Base-by-base conservation (phyloP, 2,888 invertebrate species). In the Hipparchia semele region DNA sequence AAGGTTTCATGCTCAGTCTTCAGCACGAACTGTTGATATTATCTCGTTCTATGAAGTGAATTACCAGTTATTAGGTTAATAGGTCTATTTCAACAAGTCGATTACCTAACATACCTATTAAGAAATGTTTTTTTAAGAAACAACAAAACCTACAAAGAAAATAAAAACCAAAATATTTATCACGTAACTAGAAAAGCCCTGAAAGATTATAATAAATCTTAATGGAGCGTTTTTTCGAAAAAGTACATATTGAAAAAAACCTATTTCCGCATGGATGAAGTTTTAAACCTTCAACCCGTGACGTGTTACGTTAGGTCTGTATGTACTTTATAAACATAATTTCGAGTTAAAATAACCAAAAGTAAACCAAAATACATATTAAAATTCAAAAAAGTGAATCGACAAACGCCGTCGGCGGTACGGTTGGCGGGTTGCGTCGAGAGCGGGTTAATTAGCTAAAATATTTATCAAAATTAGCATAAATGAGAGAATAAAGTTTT, bases 11-110 rank as follows among this genome's bases (percentile, higher is more conserved):
- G 49, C 62, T 61, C 49, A 49, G 49, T 46, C 62, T 13, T 62
- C 13, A 62, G 49, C 58, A 68, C 67, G 67, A 68, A 68, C 67
- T 58, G 67, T 58, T 58, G 67, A 68, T 68, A 13, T 68, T 68
- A 68, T 68, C 67, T 13, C 5, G 67, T 46, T 68, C 58, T 58
- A 13, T 23, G 58, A 68, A 68, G 46, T 58, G 46, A 58, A 58
- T 58, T 68, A 58, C 45, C 45, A 58, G 67, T 68, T 68, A 68
- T 68, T 68, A 68, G 10, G 58, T 45, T 58, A 68, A 68, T 68
- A 58, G 67, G 46, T 68, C 46, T 68, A 39, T 46, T 68, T 39
- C n/a, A 66, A 54, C 54, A 33, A 39, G n/a, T 33, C 54, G 39
- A 54, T 66, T 66, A 66, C 6, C 33, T 53, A 39, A 62, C 6